Evolutionary conservation across 2,113 vertebrate species (phyloP), one percentile per base, ranked within the genome.

Genomic region (Eudyptes chrysolophus): DNA sequence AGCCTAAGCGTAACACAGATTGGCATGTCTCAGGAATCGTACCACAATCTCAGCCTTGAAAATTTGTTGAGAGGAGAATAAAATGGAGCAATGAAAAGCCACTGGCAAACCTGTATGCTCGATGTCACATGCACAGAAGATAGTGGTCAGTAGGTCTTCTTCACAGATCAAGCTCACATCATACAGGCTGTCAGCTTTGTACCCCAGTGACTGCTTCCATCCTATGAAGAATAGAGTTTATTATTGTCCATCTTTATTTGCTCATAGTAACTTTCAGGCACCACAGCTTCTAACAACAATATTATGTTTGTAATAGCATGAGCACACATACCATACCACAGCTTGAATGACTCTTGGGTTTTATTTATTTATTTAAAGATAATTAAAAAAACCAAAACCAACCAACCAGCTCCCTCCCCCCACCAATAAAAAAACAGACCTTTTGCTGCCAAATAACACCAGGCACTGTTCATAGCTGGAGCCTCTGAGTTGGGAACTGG

Each of bases 91-190:
- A 38, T 1, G 8, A 49, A 42, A 42, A 68, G 9, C 3, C 27
- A 60, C 46, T 29, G 21, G 42, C 95, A 89, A 95, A 99, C 99
- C 99, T 99, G 98, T 98, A 38, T 90, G 98, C n/a, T 99, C 98
- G 14, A 96, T 87, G 92, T 99, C 99, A 58, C 99, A 99, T 0
- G 98, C 99, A 36, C 97, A 98, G 96, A 99, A 99, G 84, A 99
- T 98, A 9, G 98, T 98, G 30, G 99, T 98, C 29, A 99, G 97
- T 16, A 99, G 89, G 66, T 99, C 98, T 90, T 99, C 99, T 51
- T 99, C 99, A 48, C 97, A 98, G 90, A 99, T 98, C 40, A 99
- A 87, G 72, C 97, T 98, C 81, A 98, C 90, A 13, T 99, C 97
- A 2, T 95, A 58, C 48, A 85, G 72, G 4, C 46, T 97, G 34